Conservation (phyloP, 2,113 vertebrate species). For the Megatriorchis doriae region DNA sequence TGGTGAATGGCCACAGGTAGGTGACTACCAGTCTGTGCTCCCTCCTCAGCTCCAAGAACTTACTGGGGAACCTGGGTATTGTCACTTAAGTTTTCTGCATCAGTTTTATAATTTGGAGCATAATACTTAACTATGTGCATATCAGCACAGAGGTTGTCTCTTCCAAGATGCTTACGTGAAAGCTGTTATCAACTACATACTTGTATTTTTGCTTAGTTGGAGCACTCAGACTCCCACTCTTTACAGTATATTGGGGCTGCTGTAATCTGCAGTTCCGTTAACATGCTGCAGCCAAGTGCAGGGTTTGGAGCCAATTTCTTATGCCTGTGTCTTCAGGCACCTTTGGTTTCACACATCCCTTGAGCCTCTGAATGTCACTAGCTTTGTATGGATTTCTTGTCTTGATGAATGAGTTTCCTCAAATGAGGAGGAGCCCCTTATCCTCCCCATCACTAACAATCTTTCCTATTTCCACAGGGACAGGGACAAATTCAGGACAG, state of each 20-base stretch:
- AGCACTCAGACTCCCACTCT: background rate
- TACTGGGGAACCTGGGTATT: background rate
- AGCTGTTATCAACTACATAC: rapidly evolving
- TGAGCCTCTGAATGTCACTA: background rate
- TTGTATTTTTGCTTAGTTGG: background rate
- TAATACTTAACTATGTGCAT: no score
- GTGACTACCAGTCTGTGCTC: background rate
- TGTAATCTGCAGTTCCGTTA: background rate
- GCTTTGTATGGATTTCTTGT: background rate
- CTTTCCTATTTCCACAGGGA: background rate
- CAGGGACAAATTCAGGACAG: background rate
- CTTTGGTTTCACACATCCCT: background rate
- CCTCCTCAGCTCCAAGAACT: background rate
- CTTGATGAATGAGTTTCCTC: background rate
- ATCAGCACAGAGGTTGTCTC: no score
- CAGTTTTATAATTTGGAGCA: background rate
- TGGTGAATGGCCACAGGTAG: background rate
- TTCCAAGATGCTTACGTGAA: background rate
- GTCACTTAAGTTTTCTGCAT: background rate
- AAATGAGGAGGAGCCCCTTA: background rate
- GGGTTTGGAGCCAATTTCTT: background rate
- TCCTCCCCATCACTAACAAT: background rate
- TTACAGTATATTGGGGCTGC: background rate
- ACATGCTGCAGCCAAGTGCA: background rate
- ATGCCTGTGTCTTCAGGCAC: background rate